These are phyloP conservation scores for Indri indri DNA, from an alignment of 2,113 vertebrate genomes.

Conservation along the genomic window DNA sequence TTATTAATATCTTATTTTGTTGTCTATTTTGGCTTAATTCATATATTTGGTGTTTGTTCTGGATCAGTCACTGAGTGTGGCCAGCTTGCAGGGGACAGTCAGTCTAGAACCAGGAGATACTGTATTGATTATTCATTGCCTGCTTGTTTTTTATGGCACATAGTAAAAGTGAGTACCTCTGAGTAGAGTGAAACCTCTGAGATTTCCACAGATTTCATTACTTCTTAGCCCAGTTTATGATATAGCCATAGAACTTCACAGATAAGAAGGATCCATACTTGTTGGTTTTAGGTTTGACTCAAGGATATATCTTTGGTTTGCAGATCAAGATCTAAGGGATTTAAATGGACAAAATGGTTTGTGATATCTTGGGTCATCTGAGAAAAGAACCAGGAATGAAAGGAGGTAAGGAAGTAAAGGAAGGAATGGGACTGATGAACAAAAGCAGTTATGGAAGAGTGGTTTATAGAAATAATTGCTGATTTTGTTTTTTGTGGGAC, in stretches of 20 bases:
- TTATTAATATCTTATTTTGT: slow-evolving; percentile 3
- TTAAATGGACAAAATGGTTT: slow-evolving; percentile 11
- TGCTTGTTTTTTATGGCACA: not conserved
- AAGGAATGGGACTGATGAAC: not conserved
- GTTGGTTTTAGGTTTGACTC: not conserved
- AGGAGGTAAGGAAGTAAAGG: not conserved
- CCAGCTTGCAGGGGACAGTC: not conserved
- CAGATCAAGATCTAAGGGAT: not conserved
- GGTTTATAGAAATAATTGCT: not conserved
- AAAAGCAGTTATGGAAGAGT: not conserved
- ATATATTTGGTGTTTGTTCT: not conserved
- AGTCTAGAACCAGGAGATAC: not conserved
- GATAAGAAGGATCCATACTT: not conserved
- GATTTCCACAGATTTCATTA: not conserved
- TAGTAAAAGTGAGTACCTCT: not conserved
- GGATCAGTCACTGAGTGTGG: not conserved
- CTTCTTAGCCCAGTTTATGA: not conserved
- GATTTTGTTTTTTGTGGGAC: not conserved
- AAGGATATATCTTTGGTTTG: not conserved
- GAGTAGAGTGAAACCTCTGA: not conserved
- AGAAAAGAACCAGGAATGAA: not conserved
- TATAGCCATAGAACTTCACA: not conserved
- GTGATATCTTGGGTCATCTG: not conserved
- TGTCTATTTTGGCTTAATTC: not conserved
- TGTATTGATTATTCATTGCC: not conserved